Conservation (phyloP, 1,140 invertebrate genomes). For the Procambarus clarkii region DNA sequence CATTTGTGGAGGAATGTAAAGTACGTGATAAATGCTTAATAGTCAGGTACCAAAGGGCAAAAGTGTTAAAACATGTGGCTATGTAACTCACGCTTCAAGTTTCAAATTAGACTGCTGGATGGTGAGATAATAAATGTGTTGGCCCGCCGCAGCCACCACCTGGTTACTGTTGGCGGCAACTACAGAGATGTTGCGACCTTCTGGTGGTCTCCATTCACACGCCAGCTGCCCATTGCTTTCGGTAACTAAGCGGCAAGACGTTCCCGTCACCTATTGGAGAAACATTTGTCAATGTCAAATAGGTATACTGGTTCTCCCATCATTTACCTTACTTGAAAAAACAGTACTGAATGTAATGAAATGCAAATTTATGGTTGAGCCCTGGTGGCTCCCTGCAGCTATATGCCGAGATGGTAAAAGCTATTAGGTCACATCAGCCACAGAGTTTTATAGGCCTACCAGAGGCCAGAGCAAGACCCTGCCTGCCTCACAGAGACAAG, state of each 20-base stretch:
- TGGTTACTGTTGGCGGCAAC: conserved; percentile 90
- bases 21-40: no score
- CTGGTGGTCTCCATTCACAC: conserved; percentile 73
- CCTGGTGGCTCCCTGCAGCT: no score
- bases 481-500: no score
- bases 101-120: conserved; percentile 78
- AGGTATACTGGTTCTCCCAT: no score
- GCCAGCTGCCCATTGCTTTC: conserved; percentile 75
- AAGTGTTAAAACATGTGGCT: no score
- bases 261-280: conserved; percentile 73
- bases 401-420: no score
- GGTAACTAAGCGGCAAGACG: conserved; percentile 76
- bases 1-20: no score
- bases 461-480: no score
- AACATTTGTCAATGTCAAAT: no score
- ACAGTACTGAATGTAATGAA: not conserved
- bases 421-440: no score
- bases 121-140: conserved; percentile 92
- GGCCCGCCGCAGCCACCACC: conserved; percentile 91
- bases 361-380: not conserved
- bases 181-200: conserved; percentile 77
- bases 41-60: no score
- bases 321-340: not conserved
- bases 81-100: conserved; percentile 61
- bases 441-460: no score